Base-by-base conservation (phyloP, 1,140 invertebrate genomes). In the Drusus annulatus region DNA sequence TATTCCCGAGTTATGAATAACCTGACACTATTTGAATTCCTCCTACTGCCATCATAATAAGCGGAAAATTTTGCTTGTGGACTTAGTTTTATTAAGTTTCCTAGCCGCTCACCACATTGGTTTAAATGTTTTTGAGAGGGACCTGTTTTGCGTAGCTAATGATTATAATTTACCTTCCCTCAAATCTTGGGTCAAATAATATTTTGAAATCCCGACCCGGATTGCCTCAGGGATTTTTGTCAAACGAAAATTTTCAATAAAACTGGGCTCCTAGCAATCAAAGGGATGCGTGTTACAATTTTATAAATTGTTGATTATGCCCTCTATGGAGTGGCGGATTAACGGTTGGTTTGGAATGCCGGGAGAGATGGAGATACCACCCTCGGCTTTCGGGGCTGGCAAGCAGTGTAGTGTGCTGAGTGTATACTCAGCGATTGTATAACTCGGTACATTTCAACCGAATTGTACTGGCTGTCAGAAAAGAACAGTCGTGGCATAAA, bases 401-500 rank as follows among this genome's bases (percentile, higher is more conserved):
- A 16, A 19, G 62, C 62, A 65, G 62, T 28, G 62, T 65, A 65
- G 62, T 31, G 25, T 25, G 28, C 23, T 31, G 23, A 28, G 23
- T 65, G 62, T 65, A 28, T 65, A 65, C 62, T 28, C 28, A 65
- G 62, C 62, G 62, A 65, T 65, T 76, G 74, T 36, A 76, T 58
- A 74, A 50, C 52, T 74, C 52, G 4, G 15, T 74, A 74, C 23
- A 58, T 76, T 36, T 60, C 45, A 51, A 19, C 58, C 17, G 52
- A 58, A 60, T 58, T 23, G 25, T 76, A 36, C 74, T 45, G 5
- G 2, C 52, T 21, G 31, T 45, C 8, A 45, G 7, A 16, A 25
- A 52, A 23, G 69, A 10, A 56, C 69, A 51, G 45, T 51, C 31
- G 17, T 17, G 21, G 28, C 28, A 28, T 58, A 74, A 51, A 16